Base-by-base conservation (phyloP, 2,797 vertebrate species). In the Lophius americanus region DNA sequence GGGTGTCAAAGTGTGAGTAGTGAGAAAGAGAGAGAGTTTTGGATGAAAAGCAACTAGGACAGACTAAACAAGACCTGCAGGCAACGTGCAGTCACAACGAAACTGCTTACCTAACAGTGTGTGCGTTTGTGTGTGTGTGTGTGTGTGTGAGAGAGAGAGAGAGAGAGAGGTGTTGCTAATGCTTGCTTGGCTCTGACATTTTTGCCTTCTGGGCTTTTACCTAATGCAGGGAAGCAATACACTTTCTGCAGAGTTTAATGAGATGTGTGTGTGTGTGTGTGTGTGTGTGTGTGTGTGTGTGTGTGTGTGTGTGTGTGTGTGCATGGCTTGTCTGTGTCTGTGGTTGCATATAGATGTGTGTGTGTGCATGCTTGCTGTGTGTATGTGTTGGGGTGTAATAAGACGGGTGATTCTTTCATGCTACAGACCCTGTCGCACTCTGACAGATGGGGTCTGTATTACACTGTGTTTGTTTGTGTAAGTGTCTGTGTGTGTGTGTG, bases 41-140 rank as follows among this genome's bases (percentile, higher is more conserved):
- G 81, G 70, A 83, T 69, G 46, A 62, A 68, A 67, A 83, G 62
- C 80, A 88, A 86, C 60, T 82, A 85, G 82, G 84, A 73, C 86
- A 83, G 76, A 76, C 38, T 47, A 54, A 73, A 74, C 49, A 56
- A 73, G 61, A 82, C 82, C 86, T 82, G 75, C 63, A 77, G 79
- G 78, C 78, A 85, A 70, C 73, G 73, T 83, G 84, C 74, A 78
- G 80, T 73, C 84, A 73, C 68, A 85, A 38, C 23, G 23, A 61
- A 53, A 62, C 65, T 56, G 47, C 69, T 60, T 66, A 76, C 63
- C 79, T 12, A 2, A 56, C 51, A 35, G 14, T 51, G 51, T 71
- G 65, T 65, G 49, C 68, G 6, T 55, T 35, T 58, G 36, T 11
- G 32, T 54, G 38, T 48, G 54, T 6, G n/a, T 58, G 50, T 51